Evolutionary conservation across 2,113 vertebrate species (phyloP).

Genomic region (Diadophis punctatus): DNA sequence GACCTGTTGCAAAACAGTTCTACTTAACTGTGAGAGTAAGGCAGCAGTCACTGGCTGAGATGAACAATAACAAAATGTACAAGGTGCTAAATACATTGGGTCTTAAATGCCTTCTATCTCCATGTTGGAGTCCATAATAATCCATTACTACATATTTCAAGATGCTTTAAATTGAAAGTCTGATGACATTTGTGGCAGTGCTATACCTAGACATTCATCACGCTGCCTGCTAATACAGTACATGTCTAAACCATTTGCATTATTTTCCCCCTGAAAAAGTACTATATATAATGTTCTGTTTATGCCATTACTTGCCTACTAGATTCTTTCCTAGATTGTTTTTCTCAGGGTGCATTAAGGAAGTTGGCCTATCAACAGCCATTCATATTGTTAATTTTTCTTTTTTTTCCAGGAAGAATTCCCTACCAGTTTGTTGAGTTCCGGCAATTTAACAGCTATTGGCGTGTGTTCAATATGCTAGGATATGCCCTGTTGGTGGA

Average conservation of each 20-base stretch:
- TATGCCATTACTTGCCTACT: not conserved
- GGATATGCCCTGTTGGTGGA: not conserved
- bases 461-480: not conserved
- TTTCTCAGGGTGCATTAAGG: not conserved
- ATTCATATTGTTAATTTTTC: not conserved
- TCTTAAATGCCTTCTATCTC: not conserved
- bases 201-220: not conserved
- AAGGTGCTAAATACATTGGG: not conserved
- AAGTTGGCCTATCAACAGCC: not conserved
- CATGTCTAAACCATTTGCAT: not conserved
- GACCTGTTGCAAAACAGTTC: not conserved
- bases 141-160: not conserved
- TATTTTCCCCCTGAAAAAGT: not conserved
- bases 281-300: not conserved
- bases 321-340: not conserved
- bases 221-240: not conserved
- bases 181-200: not conserved
- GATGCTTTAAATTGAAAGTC: not conserved
- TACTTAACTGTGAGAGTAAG: not conserved
- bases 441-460: not conserved
- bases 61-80: not conserved
- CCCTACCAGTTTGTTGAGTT: not conserved
- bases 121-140: not conserved
- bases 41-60: not conserved
- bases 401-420: not conserved